A percentile compares a stretch with the other conserved stretches of the same genome.
phyloP scores from a whole-genome alignment of 2,113 vertebrate species.

The Neomonachus schauinslandi region DNA sequence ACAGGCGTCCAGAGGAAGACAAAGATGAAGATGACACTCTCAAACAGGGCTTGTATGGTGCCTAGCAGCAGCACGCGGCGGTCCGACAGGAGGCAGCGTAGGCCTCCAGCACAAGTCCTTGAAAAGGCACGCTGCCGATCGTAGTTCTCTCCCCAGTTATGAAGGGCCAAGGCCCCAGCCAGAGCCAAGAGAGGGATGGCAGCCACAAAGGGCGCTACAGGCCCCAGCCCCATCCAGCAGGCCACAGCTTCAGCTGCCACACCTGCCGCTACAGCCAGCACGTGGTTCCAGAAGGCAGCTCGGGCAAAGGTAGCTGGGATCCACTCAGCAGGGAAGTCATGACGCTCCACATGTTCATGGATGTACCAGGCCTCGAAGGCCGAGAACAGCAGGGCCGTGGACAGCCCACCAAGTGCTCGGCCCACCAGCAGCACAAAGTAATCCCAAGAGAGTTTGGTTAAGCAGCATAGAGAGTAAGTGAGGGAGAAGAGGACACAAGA shows the following conservation, averaged over 20 bases:
- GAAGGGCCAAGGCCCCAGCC: conserved; percentile 89
- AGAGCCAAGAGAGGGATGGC: conserved; percentile 92
- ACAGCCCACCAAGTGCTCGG: conserved; percentile 92
- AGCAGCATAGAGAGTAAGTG: conserved; percentile 91
- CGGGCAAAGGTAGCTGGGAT: conserved; percentile 92
- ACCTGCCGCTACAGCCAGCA: conserved; percentile 91
- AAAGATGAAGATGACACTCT: conserved; percentile 96
- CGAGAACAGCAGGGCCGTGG: conserved; percentile 92
- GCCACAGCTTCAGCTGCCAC: conserved; percentile 92
- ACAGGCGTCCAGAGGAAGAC: conserved; percentile 97
- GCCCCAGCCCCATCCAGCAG: conserved; percentile 92
- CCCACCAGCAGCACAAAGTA: conserved; percentile 93
- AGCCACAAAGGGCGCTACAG: conserved; percentile 93
- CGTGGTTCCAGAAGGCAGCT: conserved; percentile 93
- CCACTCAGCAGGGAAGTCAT: conserved; percentile 95
- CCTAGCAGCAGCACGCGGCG: conserved; percentile 93
- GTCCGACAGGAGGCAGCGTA: conserved; percentile 93
- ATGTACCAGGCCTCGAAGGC: conserved; percentile 95
- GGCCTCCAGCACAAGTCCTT: conserved; percentile 89
- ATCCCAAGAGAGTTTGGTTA: conserved; percentile 94
- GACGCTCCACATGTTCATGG: conserved; percentile 90
- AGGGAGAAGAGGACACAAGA: conserved; percentile 94
- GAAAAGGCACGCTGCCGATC: conserved; percentile 85
- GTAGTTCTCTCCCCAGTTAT: conserved; percentile 93
- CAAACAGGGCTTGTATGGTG: conserved; percentile 94